Conservation (phyloP, 2,888 invertebrate genomes). For the Pycnomerus fuliginosus region DNA sequence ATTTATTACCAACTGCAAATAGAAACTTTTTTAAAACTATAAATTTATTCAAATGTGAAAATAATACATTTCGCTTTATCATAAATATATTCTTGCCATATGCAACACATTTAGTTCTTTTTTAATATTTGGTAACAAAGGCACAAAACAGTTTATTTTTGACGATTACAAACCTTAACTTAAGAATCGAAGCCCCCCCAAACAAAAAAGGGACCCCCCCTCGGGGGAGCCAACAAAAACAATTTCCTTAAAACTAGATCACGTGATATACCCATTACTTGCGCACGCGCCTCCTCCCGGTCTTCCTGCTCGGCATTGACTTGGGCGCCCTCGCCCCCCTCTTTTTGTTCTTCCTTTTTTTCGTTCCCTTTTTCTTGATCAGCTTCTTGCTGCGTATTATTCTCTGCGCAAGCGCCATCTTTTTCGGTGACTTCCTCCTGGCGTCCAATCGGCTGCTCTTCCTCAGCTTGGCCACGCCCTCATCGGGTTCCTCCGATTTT, state of each 20-base stretch:
- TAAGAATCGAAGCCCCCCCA: constrained; percentile 13
- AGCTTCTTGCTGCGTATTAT: constrained; percentile 51
- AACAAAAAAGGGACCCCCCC: constrained; percentile 9
- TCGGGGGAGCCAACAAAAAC: constrained; percentile 7
- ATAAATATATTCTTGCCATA: constrained; percentile 43
- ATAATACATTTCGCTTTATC: constrained; percentile 40
- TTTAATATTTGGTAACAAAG: constrained; percentile 46
- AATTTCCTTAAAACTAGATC: constrained; percentile 11
- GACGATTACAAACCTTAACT: constrained; percentile 16
- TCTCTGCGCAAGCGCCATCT: constrained; percentile 51
- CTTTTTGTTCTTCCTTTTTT: constrained; percentile 46
- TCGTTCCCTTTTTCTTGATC: constrained; percentile 50
- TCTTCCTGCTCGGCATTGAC: constrained; percentile 16
- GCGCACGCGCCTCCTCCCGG: constrained; percentile 12
- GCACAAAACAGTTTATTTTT: constrained; percentile 39
- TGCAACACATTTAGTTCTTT: constrained; percentile 34
- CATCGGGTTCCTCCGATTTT: constrained; percentile 24
- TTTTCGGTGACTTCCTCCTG: constrained; percentile 36
- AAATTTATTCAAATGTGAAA: constrained; percentile 39
- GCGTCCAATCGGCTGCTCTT: constrained; percentile 40
- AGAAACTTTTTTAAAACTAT: constrained; percentile 32
- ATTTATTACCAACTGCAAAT: no score
- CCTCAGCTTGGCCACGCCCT: constrained; percentile 29
- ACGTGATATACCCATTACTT: constrained; percentile 8
- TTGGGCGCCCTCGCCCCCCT: constrained; percentile 47